Percentiles rank a stretch among this genome's conserved stretches.
These are phyloP conservation scores for Lucilia cuprina DNA, from an alignment of 1,140 invertebrate genomes.

Conservation along the genomic window DNA sequence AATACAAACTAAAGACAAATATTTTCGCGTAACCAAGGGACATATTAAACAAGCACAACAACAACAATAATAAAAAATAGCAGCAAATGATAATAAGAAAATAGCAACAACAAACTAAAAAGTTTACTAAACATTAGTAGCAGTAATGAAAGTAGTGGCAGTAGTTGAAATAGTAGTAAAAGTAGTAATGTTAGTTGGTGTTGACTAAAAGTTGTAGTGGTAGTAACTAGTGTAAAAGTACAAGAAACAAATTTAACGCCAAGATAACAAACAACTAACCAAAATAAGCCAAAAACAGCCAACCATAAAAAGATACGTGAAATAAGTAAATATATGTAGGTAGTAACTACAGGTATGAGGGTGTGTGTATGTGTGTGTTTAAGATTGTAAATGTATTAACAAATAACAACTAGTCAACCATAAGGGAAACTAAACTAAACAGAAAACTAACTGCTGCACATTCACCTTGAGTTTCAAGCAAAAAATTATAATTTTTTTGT, in stretches of 20 bases:
- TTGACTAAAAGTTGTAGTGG: not conserved
- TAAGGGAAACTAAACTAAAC: not conserved
- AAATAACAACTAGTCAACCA: not conserved
- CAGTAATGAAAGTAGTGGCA: not conserved
- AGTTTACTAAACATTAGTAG: not conserved
- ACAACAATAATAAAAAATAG: not conserved
- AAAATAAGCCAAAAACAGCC: not conserved
- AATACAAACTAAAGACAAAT: slow-evolving; percentile 26
- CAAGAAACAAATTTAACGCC: slow-evolving; percentile 26
- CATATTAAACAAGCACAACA: slow-evolving; percentile 28
- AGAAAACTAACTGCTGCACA: not conserved
- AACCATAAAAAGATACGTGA: not conserved
- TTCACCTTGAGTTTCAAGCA: not conserved
- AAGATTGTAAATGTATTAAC: not conserved
- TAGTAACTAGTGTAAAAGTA: slow-evolving; percentile 11
- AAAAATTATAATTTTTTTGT: not conserved
- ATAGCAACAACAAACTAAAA: not conserved
- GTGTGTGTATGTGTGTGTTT: not conserved
- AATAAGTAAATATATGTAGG: no score
- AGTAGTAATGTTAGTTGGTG: not conserved
- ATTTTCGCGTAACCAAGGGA: slow-evolving; percentile 27
- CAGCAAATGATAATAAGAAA: not conserved
- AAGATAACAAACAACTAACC: slow-evolving; percentile 27
- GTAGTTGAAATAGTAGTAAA: not conserved
- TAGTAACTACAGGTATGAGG: not conserved